These are phyloP conservation scores for Cyphomyrus discorhynchus DNA, from an alignment of 2,113 vertebrate species.

Conservation along the genomic window DNA sequence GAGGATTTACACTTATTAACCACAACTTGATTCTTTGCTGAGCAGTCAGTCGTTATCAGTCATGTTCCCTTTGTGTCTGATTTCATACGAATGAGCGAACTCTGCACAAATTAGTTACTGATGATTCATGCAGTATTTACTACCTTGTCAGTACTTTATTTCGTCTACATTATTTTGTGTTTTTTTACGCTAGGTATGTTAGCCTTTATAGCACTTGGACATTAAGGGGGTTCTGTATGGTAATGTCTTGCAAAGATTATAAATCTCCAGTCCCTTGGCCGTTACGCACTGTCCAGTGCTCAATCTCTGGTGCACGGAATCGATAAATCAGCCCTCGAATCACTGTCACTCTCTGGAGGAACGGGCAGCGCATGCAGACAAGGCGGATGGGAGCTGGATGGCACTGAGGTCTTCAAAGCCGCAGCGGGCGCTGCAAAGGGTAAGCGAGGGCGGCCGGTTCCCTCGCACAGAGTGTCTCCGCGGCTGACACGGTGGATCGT, in stretches of 20 bases:
- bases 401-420: not conserved
- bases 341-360: not conserved
- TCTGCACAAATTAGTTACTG: not conserved
- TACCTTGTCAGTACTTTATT: not conserved
- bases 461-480: not conserved
- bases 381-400: not conserved
- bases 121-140: not conserved
- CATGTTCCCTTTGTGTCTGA: not conserved
- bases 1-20: not conserved
- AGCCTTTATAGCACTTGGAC: not conserved
- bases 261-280: not conserved
- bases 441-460: not conserved
- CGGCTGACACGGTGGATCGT: not conserved
- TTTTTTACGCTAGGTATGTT: not conserved
- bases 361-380: not conserved
- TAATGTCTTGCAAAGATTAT: conserved; percentile 1
- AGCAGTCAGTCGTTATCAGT: not conserved
- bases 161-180: not conserved
- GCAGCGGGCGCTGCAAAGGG: not conserved
- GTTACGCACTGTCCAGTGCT: not conserved
- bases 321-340: not conserved
- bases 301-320: not conserved
- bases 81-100: not conserved
- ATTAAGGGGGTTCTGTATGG: not conserved
- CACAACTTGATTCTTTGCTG: not conserved